Conservation (phyloP, 1,140 invertebrate genomes). For the Scaptomyza hsui region DNA sequence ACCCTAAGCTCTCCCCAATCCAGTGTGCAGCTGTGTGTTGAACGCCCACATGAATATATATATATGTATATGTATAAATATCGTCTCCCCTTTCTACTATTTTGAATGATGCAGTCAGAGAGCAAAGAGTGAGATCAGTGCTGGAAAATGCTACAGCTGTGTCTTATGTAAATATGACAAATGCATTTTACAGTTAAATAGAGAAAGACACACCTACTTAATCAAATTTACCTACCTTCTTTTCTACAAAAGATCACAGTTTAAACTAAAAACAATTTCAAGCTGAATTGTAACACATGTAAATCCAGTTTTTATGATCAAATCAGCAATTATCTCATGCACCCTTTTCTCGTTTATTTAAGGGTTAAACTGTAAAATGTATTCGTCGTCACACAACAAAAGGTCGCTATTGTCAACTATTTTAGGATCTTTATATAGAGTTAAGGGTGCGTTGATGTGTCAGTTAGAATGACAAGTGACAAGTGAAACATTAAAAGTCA, state of each 20-base stretch:
- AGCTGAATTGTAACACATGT: conserved; percentile 1
- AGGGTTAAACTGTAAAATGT: conserved; percentile 10
- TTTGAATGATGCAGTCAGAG: conserved; percentile 6
- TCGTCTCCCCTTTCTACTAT: conserved; percentile 4
- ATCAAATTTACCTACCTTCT: no score
- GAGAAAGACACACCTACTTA: conserved; percentile 4
- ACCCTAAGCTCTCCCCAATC: conserved; percentile 32
- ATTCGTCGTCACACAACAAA: conserved; percentile 1
- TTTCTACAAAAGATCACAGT: neutral
- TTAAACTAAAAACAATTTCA: conserved; percentile 6
- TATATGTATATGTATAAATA: conserved; percentile 18
- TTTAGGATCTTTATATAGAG: neutral
- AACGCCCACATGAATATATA: conserved; percentile 37
- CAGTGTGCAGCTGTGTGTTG: conserved; percentile 44
- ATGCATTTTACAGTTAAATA: conserved; percentile 16
- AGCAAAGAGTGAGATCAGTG: neutral
- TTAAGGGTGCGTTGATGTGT: conserved; percentile 4
- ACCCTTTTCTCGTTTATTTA: neutral
- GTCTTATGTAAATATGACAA: conserved; percentile 18
- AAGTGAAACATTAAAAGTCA: conserved; percentile 15
- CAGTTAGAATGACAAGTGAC: neutral
- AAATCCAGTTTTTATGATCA: conserved; percentile 3
- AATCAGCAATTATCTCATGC: conserved; percentile 17
- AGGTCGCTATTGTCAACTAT: neutral
- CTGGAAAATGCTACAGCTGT: neutral